These are phyloP conservation scores for Eupithecia inturbata DNA, from an alignment of 2,888 invertebrate species.

Conservation along the genomic window DNA sequence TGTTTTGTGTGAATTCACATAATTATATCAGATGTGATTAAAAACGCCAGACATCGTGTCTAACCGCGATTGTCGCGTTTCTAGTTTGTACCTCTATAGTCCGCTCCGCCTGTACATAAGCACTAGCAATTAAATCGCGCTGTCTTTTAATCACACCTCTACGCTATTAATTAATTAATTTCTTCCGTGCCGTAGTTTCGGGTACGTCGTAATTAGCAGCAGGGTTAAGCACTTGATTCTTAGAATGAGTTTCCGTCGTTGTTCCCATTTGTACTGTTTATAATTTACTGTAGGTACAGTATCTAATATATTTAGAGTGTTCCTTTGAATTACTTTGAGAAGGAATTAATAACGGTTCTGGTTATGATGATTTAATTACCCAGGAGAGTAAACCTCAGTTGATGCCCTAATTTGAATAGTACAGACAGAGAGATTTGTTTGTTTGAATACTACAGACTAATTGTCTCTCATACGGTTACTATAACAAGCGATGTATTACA, in stretches of 20 bases:
- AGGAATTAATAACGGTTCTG: slow-evolving; percentile 13
- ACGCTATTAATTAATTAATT: slow-evolving; percentile 2
- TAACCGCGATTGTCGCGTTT: not conserved
- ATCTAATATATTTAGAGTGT: not conserved
- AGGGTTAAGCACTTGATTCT: slow-evolving; percentile 5
- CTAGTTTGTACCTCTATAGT: not conserved
- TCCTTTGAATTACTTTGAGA: not conserved
- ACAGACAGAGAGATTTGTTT: too few relatives aligned
- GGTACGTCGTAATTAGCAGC: not conserved
- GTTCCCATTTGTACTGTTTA: not conserved
- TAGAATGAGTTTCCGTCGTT: slow-evolving; percentile 3
- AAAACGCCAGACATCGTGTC: too few relatives aligned
- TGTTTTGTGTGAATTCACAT: too few relatives aligned
- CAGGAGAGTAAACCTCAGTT: not conserved
- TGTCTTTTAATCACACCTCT: not conserved
- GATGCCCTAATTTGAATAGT: not conserved
- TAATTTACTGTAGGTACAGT: not conserved
- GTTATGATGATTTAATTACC: slow-evolving; percentile 5
- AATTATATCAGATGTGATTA: too few relatives aligned
- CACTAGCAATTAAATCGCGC: not conserved
- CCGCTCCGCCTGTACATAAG: not conserved
- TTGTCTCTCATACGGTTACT: not conserved
- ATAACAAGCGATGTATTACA: not conserved
- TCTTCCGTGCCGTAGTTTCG: not conserved
- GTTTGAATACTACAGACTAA: not conserved